A percentile compares a stretch with the other conserved stretches of the same genome.
These are phyloP conservation scores for Hemibagrus guttatus DNA, from an alignment of 2,797 vertebrate species.

Conservation along the genomic window DNA sequence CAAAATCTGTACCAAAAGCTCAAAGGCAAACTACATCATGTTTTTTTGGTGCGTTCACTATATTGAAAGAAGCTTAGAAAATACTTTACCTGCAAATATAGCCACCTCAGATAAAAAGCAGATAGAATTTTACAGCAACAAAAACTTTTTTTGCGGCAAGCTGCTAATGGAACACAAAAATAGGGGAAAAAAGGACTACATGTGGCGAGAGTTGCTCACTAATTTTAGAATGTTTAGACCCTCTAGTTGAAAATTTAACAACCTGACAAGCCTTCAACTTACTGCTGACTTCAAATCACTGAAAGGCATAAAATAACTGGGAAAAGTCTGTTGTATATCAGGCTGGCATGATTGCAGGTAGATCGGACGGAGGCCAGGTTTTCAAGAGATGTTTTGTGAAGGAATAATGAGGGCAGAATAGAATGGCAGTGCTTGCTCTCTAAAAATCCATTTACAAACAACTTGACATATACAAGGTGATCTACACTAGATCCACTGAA, in stretches of 20 bases:
- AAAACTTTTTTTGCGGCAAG: not conserved
- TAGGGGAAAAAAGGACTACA: conserved; percentile 36
- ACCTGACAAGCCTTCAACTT: conserved; percentile 19
- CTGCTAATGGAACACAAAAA: conserved; percentile 30
- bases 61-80: not conserved
- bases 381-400: conserved; percentile 7
- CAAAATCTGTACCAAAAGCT: not conserved
- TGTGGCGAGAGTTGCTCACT: not conserved
- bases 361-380: not conserved
- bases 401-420: not conserved
- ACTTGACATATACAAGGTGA: not conserved
- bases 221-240: conserved; percentile 2
- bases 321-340: not conserved
- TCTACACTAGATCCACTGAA: not conserved
- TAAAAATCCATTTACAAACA: conserved; percentile 7
- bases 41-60: not conserved
- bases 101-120: not conserved
- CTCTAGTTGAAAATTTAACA: not conserved
- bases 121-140: not conserved
- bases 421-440: not conserved
- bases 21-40: not conserved
- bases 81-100: not conserved
- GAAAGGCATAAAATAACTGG: not conserved
- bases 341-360: not conserved
- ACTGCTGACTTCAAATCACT: conserved; percentile 7